Evolutionary conservation across 2,888 invertebrate species (phyloP).

Genomic region (Sarcophaga caerulescens): DNA sequence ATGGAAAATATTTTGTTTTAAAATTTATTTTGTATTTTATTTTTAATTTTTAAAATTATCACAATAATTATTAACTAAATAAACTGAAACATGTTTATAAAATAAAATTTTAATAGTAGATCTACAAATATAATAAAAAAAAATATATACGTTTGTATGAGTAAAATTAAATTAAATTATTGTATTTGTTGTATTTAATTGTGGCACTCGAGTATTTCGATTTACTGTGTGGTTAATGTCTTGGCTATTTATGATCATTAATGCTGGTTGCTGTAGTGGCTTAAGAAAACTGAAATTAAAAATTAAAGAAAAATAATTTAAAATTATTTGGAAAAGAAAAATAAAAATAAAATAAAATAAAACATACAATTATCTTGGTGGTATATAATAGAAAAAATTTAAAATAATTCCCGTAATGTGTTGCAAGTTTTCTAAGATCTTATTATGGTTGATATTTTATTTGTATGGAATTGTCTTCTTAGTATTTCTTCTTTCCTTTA

Average conservation of each 20-base stretch:
- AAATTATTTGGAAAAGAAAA: not conserved
- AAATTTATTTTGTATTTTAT: not conserved
- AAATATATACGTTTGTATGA: slow-evolving; percentile 67
- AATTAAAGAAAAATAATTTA: not conserved
- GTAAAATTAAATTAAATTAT: slow-evolving; percentile 17
- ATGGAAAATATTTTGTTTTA: not conserved
- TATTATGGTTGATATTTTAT: too few species aligned
- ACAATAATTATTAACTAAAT: slow-evolving; percentile 60
- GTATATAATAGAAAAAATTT: too few species aligned
- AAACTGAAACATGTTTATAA: slow-evolving; percentile 32
- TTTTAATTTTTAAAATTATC: slow-evolving; percentile 53
- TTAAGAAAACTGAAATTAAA: slow-evolving; percentile 15
- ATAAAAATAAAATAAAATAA: too few species aligned
- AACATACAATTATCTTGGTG: too few species aligned
- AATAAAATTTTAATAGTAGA: slow-evolving; percentile 12
- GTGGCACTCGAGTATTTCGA: slow-evolving; percentile 35
- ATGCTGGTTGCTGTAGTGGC: not conserved
- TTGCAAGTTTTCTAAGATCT: too few species aligned
- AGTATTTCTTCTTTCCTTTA: too few species aligned
- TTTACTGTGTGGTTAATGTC: slow-evolving; percentile 15
- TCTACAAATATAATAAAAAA: slow-evolving; percentile 72
- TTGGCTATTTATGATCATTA: not conserved
- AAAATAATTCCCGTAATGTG: too few species aligned
- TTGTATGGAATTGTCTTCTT: too few species aligned
- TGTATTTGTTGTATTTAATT: not conserved